Conservation (phyloP, 2,113 vertebrate species). For the Podiceps cristatus region DNA sequence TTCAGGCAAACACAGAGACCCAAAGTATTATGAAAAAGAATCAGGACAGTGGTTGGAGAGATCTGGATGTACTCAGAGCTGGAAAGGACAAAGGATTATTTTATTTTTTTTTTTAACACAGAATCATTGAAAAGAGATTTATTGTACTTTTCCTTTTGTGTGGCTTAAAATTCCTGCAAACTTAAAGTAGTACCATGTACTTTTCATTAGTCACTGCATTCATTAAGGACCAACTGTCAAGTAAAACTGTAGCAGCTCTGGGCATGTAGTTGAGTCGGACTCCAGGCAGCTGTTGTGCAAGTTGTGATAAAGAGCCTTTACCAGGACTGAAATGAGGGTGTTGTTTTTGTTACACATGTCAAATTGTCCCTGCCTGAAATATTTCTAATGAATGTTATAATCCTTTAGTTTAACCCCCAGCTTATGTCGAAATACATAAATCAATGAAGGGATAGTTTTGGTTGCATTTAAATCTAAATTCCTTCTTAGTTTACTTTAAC, state of each 20-base stretch:
- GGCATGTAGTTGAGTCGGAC: neutral
- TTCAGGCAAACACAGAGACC: neutral
- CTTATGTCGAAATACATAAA: slow-evolving; percentile 24
- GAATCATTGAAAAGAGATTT: neutral
- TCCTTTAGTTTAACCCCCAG: slow-evolving; percentile 8
- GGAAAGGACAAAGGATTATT: neutral
- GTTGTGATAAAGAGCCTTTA: neutral
- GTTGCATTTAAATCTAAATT: neutral
- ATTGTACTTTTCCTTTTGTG: neutral
- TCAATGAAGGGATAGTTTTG: neutral
- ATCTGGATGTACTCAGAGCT: neutral
- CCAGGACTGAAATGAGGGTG: neutral
- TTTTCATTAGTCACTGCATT: neutral
- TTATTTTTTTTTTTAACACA: neutral
- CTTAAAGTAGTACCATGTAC: neutral
- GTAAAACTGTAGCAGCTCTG: neutral
- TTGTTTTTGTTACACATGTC: neutral
- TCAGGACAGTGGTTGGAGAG: neutral
- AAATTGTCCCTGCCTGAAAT: neutral
- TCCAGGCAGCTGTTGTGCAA: neutral
- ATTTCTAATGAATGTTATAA: slow-evolving; percentile 1
- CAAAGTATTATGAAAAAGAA: neutral
- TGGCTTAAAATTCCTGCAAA: neutral
- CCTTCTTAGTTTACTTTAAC: neutral
- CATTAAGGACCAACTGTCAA: neutral